Evolutionary conservation across 37 sponge, comb jelly and placozoan species (phyloP).

Genomic region (Spongilla lacustris): DNA sequence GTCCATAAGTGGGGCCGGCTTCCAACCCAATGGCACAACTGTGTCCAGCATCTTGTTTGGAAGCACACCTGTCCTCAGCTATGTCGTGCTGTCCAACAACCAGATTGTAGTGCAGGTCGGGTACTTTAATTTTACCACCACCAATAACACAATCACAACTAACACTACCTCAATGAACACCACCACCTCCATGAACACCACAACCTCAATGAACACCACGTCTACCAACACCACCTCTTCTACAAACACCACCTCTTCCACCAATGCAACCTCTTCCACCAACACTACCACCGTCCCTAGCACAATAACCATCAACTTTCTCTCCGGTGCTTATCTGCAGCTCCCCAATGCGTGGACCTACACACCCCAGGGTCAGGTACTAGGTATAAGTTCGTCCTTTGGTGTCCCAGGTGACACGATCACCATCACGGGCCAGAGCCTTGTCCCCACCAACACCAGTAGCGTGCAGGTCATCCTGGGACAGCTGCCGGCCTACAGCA

Average conservation of each 20-base stretch:
- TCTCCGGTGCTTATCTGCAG: conserved; percentile 51
- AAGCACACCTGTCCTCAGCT: neutral
- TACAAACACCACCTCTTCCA: neutral
- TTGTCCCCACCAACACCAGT: conserved; percentile 13
- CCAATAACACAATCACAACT: neutral
- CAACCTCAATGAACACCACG: too few relatives aligned
- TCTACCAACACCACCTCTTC: too few relatives aligned
- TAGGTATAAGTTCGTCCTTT: conserved; percentile 2
- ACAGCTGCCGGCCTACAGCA: conserved; percentile 15
- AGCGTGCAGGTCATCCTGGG: conserved; percentile 42
- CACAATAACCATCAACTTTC: conserved; percentile 18
- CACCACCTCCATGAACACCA: too few relatives aligned
- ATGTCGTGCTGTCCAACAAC: neutral
- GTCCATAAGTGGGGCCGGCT: conserved; percentile 46
- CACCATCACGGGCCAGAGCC: conserved; percentile 22
- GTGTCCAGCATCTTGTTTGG: conserved; percentile 38
- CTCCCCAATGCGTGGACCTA: conserved; percentile 45
- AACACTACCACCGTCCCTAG: neutral
- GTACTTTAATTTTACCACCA: neutral
- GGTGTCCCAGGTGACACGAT: conserved; percentile 41
- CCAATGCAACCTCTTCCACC: neutral
- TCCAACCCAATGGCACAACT: neutral
- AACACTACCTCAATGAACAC: too few relatives aligned
- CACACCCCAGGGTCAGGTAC: conserved; percentile 35
- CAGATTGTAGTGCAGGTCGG: conserved; percentile 35